Evolutionary conservation across 53 echinoderm and acorn worm species (phyloP), one percentile per base, ranked within the genome.

Genomic region (Mesocentrotus franciscanus): DNA sequence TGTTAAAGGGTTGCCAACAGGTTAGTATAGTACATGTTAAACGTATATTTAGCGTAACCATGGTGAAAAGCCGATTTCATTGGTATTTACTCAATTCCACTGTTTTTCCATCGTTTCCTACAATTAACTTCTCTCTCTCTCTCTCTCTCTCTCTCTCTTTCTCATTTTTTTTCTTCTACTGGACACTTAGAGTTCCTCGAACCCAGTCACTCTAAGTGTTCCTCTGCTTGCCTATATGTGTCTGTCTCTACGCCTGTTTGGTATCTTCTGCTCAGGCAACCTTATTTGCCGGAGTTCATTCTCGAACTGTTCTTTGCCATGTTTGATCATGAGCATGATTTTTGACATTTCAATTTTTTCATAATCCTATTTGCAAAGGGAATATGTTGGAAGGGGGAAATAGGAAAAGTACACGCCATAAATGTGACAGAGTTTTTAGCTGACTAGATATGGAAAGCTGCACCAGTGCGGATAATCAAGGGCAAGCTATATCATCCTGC

Each of bases 331-430:
- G 87, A 56, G 58, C n/a, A 87, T 87, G 24, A 87, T 87, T 57
- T 87, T 87, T 87, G 87, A 87, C 87, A 87, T 87, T 87, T 87
- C 87, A 27, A 87, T 10, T n/a, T 87, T 87, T 56, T 87, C 87
- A 13, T 87, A 58, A 87, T 87, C 87, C 87, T 87, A 59, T 87
- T 87, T 87, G 58, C 29, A 1, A 87, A 7, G 87, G 20, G n/a
- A 12, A n/a, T 22, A 57, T 22, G 34, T 2, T n/a, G 18, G 58
- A 12, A 87, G 10, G 24, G 57, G 57, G 29, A 87, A 87, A 57
- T 8, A 29, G 87, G 12, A 87, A 85, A 87, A 58, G 87, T 59
- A 87, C 87, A n/a, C 26, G 58, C 87, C 58, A 29, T 5, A 29
- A 87, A 87, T 87, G 87, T 87, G 87, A 87, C 87, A 58, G 27